Conservation (phyloP, 1,140 invertebrate genomes). For the Andrena cerasifolii region DNA sequence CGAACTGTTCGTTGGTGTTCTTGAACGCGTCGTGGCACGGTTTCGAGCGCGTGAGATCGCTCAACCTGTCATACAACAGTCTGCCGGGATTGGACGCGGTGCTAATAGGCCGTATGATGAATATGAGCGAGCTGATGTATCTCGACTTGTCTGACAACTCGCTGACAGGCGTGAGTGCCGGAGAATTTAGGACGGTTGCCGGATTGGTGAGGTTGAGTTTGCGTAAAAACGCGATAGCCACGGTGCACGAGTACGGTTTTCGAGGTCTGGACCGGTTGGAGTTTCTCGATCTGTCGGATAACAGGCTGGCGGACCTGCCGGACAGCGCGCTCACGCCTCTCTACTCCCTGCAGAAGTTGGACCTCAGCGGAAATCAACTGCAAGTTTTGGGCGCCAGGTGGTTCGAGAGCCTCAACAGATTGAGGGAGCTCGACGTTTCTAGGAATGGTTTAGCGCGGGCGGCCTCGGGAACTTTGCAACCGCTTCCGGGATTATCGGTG, state of each 20-base stretch:
- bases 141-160: slow-evolving; percentile 85
- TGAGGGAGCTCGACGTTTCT: slow-evolving; percentile 92
- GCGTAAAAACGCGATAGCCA: slow-evolving; percentile 82
- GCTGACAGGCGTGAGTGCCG: slow-evolving; percentile 66
- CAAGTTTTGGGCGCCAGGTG: slow-evolving; percentile 82
- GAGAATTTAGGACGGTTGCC: slow-evolving; percentile 72
- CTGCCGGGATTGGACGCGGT: slow-evolving; percentile 76
- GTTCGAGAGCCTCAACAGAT: slow-evolving; percentile 85
- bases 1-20: slow-evolving; percentile 71
- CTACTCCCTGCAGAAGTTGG: slow-evolving; percentile 86
- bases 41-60: slow-evolving; percentile 75
- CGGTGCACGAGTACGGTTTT: slow-evolving; percentile 83
- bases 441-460: slow-evolving; percentile 88
- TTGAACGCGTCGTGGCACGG: slow-evolving; percentile 79
- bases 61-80: slow-evolving; percentile 83
- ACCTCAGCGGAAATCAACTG: slow-evolving; percentile 88
- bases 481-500: slow-evolving; percentile 89
- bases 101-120: slow-evolving; percentile 48
- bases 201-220: slow-evolving; percentile 82
- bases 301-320: slow-evolving; percentile 84
- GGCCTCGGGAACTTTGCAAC: slow-evolving; percentile 88
- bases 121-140: slow-evolving; percentile 70
- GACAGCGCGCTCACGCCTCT: slow-evolving; percentile 84
- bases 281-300: slow-evolving; percentile 85
- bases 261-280: slow-evolving; percentile 77